Evolutionary conservation across 2,888 invertebrate genomes (phyloP).

Genomic region (Dinocampus coccinellae): DNA sequence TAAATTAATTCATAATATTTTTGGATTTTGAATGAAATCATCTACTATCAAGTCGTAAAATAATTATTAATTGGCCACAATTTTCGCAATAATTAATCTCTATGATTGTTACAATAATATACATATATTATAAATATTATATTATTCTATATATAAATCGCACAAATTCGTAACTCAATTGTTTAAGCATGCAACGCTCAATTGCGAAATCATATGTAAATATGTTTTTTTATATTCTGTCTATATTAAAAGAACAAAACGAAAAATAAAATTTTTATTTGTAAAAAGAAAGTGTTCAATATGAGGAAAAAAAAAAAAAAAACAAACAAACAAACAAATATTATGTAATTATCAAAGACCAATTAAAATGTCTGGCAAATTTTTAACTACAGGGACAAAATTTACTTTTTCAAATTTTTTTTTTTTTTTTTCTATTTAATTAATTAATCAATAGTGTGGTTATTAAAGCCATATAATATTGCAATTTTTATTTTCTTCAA

Average conservation of each 20-base stretch:
- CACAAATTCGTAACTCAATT: not conserved
- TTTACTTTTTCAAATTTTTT: not conserved
- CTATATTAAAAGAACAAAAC: not conserved
- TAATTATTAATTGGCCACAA: constrained; percentile 7
- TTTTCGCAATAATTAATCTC: constrained; percentile 5
- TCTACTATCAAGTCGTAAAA: not conserved
- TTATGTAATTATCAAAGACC: not conserved
- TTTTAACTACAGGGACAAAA: not conserved
- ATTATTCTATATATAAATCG: not conserved
- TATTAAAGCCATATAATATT: not conserved
- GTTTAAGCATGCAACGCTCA: not conserved
- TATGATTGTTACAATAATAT: not conserved
- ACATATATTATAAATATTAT: not conserved
- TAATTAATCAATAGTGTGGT: not conserved
- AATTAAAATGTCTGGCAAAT: not conserved
- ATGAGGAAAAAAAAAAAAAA: not conserved
- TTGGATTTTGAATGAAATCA: not conserved
- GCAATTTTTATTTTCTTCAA: not conserved
- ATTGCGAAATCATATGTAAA: not conserved
- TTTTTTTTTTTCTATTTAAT: not conserved
- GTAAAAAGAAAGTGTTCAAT: not conserved
- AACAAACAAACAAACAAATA: not conserved
- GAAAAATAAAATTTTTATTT: not conserved
- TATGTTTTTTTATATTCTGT: not conserved
- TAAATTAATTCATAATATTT: not conserved